These are phyloP conservation scores for Mastomys natalensis DNA, from an alignment of 2,113 vertebrate species.

Conservation along the genomic window DNA sequence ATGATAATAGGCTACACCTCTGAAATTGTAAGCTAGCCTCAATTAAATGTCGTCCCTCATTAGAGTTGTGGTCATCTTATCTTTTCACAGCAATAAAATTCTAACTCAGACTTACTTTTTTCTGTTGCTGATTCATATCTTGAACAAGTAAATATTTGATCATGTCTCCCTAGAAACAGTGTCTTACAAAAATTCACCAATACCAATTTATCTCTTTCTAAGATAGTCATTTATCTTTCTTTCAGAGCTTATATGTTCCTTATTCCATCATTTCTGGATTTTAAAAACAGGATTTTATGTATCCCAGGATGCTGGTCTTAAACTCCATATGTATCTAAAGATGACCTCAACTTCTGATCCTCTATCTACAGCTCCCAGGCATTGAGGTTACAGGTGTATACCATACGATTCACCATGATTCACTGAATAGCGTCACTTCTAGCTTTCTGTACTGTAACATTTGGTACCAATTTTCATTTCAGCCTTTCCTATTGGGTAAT, in stretches of 20 bases:
- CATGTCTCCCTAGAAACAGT: not conserved
- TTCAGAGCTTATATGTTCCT: not conserved
- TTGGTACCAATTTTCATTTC: constrained; percentile 3
- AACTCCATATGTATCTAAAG: not conserved
- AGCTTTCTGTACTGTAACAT: constrained; percentile 26
- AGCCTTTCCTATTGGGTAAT: constrained; percentile 7
- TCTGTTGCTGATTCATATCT: not conserved
- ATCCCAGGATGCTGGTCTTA: not conserved
- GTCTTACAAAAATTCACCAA: not conserved
- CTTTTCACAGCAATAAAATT: too few species aligned
- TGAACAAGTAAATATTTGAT: not conserved
- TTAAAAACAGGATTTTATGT: not conserved
- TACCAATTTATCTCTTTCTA: not conserved
- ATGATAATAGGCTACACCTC: too few species aligned
- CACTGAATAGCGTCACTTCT: constrained; percentile 7
- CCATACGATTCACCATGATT: not conserved
- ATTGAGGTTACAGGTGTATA: not conserved
- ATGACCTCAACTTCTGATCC: not conserved
- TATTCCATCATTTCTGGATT: not conserved
- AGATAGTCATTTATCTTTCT: not conserved
- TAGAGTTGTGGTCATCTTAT: too few species aligned
- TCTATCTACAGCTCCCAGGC: not conserved
- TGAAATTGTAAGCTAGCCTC: too few species aligned
- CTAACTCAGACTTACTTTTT: not conserved
- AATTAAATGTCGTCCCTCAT: too few species aligned